A percentile compares a stretch with the other conserved stretches of the same genome.
These are phyloP conservation scores for Furnarius figulus DNA, from an alignment of 2,113 vertebrate genomes.

Conservation along the genomic window DNA sequence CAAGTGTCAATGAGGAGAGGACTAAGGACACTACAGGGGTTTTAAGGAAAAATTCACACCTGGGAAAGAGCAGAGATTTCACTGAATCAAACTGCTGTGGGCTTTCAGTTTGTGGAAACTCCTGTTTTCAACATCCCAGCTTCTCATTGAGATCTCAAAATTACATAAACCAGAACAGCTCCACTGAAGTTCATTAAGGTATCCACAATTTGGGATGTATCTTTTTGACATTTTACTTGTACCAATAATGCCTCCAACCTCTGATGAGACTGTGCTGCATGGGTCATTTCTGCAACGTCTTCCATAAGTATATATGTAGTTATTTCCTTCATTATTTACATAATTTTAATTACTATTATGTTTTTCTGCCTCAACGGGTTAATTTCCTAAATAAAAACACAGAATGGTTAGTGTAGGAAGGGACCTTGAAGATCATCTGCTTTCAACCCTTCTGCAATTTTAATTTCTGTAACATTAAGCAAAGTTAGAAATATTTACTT, in stretches of 20 bases:
- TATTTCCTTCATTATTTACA: neutral
- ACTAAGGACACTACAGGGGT: neutral
- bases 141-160: neutral
- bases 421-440: neutral
- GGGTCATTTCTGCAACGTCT: neutral
- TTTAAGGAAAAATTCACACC: neutral
- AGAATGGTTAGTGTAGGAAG: neutral
- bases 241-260: neutral
- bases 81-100: neutral
- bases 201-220: neutral
- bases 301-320: neutral
- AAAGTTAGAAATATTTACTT: neutral
- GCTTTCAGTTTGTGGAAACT: neutral
- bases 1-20: neutral
- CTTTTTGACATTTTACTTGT: neutral
- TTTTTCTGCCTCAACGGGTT: neutral
- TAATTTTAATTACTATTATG: neutral
- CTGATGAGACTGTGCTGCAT: neutral
- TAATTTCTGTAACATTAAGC: neutral
- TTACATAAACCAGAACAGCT: neutral
- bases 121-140: neutral
- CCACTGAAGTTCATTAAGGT: neutral
- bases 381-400: neutral
- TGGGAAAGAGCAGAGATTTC: neutral
- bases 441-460: neutral